A percentile compares a stretch with the other conserved stretches of the same genome.
Evolutionary conservation across 2,888 invertebrate genomes (phyloP).

Genomic region (Nemurella pictetii): DNA sequence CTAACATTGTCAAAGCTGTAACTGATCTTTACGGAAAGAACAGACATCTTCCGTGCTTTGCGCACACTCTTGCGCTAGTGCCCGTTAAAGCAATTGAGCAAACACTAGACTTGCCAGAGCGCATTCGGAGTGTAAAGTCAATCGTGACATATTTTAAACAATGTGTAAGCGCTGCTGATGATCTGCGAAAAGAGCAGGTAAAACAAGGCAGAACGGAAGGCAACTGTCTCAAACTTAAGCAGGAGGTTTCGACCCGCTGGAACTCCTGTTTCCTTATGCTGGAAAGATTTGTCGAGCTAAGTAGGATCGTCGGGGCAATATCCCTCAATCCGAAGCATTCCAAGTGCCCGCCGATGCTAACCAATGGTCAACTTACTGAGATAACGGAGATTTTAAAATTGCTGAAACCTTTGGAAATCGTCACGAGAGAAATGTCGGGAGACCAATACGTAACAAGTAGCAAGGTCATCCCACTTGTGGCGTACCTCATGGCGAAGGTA

Average conservation of each 20-base stretch:
- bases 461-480: constrained; percentile 43
- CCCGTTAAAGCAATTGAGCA: constrained; percentile 40
- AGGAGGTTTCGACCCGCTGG: constrained; percentile 46
- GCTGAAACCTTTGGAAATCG: constrained; percentile 45
- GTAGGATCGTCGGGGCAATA: constrained; percentile 42
- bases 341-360: constrained; percentile 46
- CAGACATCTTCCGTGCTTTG: constrained; percentile 17
- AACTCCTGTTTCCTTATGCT: constrained; percentile 46
- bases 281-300: constrained; percentile 43
- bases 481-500: no score
- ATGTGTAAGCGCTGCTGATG: constrained; percentile 38
- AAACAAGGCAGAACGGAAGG: constrained; percentile 37
- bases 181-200: constrained; percentile 43
- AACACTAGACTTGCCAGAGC: constrained; percentile 32
- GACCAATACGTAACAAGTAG: constrained; percentile 46
- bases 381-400: constrained; percentile 45
- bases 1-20: constrained; percentile 45
- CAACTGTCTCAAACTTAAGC: constrained; percentile 42
- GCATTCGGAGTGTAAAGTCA: neutral
- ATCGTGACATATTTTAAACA: constrained; percentile 43
- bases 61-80: no score
- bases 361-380: constrained; percentile 44
- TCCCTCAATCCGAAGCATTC: constrained; percentile 43
- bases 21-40: constrained; percentile 42
- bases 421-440: constrained; percentile 46